Evolutionary conservation across 2,797 vertebrate genomes (phyloP).

Genomic region (Limosa lapponica): DNA sequence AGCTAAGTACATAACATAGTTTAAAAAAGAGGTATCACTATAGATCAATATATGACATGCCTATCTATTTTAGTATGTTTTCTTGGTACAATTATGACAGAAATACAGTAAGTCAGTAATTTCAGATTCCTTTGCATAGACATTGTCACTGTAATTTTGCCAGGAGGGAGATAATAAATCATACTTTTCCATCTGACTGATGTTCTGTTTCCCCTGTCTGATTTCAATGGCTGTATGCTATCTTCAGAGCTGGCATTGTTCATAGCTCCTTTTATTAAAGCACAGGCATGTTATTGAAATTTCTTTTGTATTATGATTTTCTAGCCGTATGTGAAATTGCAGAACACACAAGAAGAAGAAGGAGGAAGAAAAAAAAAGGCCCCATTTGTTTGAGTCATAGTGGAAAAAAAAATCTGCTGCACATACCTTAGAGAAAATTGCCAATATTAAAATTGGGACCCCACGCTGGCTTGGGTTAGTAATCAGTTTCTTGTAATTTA

Average conservation of each 20-base stretch:
- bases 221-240: constrained; percentile 43
- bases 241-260: constrained; percentile 61
- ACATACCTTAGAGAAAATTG: background rate
- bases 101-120: constrained; percentile 69
- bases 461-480: background rate
- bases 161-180: constrained; percentile 64
- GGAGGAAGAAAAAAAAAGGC: background rate
- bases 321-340: constrained; percentile 57
- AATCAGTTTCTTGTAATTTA: constrained; percentile 21
- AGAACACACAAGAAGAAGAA: constrained; percentile 32
- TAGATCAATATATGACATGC: constrained; percentile 40
- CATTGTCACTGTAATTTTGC: constrained; percentile 71
- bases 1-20: constrained; percentile 30
- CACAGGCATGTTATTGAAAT: constrained; percentile 62
- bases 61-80: constrained; percentile 30
- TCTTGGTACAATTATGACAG: constrained; percentile 57
- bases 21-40: constrained; percentile 34
- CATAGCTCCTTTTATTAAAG: constrained; percentile 63
- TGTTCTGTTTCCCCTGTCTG: constrained; percentile 59
- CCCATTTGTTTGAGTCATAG: constrained; percentile 9
- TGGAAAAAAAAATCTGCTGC: background rate
- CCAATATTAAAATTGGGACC: background rate
- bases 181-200: constrained; percentile 69
- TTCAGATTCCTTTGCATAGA: constrained; percentile 63
- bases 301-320: constrained; percentile 65